These are phyloP conservation scores for Erpornis zantholeuca DNA, from an alignment of 2,113 vertebrate species.

Conservation along the genomic window DNA sequence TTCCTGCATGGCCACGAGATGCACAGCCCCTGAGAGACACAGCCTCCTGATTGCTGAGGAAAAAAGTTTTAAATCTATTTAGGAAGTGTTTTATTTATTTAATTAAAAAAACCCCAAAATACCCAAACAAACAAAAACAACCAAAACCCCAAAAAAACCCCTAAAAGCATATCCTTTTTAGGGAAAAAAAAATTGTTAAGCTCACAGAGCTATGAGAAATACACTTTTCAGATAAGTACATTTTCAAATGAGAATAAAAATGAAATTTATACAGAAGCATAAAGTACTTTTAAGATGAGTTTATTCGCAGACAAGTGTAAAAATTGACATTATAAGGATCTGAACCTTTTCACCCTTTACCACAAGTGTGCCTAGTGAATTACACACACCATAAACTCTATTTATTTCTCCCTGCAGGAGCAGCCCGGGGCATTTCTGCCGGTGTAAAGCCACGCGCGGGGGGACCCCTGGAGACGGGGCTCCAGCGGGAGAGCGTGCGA, in stretches of 20 bases:
- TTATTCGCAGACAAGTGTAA: not conserved
- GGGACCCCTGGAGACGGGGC: rapidly evolving
- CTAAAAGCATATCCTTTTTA: not conserved
- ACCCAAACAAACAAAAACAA: not conserved
- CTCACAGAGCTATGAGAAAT: not conserved
- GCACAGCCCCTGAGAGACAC: not conserved
- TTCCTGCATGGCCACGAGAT: not conserved
- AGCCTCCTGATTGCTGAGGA: too few species aligned
- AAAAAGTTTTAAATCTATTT: not conserved
- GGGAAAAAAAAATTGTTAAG: not conserved
- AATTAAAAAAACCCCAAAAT: rapidly evolving
- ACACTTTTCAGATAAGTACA: not conserved
- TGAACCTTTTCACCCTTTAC: too few species aligned
- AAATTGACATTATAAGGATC: not conserved
- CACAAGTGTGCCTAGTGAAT: not conserved
- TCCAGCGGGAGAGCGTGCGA: not conserved
- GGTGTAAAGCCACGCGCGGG: rapidly evolving
- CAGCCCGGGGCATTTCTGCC: not conserved
- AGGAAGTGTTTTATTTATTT: not conserved
- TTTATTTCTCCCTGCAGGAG: rapidly evolving
- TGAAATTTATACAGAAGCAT: not conserved
- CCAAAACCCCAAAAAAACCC: rapidly evolving
- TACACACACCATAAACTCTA: rapidly evolving
- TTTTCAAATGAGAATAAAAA: not conserved
- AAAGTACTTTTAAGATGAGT: not conserved